Conservation (phyloP, 2,113 vertebrate genomes). For the Bagarius yarrelli region DNA sequence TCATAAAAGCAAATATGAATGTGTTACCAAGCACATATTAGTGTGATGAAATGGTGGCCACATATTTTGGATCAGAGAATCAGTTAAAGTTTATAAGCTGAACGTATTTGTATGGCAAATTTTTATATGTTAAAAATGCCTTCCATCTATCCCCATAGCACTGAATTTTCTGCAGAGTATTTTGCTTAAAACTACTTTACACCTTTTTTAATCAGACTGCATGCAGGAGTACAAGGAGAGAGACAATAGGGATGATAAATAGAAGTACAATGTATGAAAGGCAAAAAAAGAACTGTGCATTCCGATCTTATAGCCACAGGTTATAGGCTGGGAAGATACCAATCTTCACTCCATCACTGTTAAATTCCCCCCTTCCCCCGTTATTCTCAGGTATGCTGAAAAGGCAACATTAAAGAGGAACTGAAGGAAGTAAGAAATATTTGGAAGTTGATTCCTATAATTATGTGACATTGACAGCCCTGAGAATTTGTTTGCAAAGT, state of each 20-base stretch:
- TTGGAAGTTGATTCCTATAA: neutral
- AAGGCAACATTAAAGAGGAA: neutral
- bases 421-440: neutral
- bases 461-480: neutral
- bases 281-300: neutral
- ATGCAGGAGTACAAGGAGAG: slow-evolving; percentile 45
- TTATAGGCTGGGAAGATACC: slow-evolving; percentile 38
- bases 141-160: slow-evolving; percentile 12
- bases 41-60: neutral
- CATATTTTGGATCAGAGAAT: neutral
- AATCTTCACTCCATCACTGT: slow-evolving; percentile 46
- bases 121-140: neutral
- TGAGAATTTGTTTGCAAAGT: neutral
- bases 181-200: slow-evolving; percentile 33
- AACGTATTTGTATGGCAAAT: neutral
- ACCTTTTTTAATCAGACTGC: slow-evolving; percentile 50
- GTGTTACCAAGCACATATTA: neutral
- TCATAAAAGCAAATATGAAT: neutral
- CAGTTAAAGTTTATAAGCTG: neutral
- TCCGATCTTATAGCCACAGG: neutral
- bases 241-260: slow-evolving; percentile 39
- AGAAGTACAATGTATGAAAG: slow-evolving; percentile 2
- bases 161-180: slow-evolving; percentile 14
- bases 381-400: slow-evolving; percentile 12
- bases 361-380: slow-evolving; percentile 12